A percentile compares a stretch with the other conserved stretches of the same genome.
Evolutionary conservation across 2,888 invertebrate genomes (phyloP).

Genomic region (Drosophila colorata): DNA sequence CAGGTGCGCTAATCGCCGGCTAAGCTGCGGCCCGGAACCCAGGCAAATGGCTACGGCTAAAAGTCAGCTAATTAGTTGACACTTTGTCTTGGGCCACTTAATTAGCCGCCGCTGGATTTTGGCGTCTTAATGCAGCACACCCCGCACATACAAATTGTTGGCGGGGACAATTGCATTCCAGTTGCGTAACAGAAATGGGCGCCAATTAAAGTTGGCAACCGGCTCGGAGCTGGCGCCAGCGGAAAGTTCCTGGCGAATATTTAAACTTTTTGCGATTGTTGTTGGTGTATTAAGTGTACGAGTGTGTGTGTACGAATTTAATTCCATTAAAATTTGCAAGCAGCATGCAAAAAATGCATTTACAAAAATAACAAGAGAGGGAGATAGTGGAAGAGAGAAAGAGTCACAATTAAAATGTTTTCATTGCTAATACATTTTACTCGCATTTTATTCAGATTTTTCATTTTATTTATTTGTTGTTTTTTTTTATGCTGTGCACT

Average conservation of each 20-base stretch:
- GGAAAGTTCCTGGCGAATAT: constrained; percentile 65
- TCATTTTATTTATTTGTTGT: constrained; percentile 24
- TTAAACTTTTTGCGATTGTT: constrained; percentile 67
- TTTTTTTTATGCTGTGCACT: constrained; percentile 34
- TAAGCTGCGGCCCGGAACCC: constrained; percentile 59
- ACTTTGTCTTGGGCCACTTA: constrained; percentile 77
- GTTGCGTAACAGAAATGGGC: constrained; percentile 78
- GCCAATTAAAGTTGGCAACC: constrained; percentile 76
- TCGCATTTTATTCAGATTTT: constrained; percentile 48
- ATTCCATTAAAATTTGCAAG: constrained; percentile 73
- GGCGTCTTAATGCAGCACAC: constrained; percentile 53
- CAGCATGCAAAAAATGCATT: constrained; percentile 63
- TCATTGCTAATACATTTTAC: constrained; percentile 71
- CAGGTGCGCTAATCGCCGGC: constrained; percentile 77
- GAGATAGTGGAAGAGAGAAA: constrained; percentile 8
- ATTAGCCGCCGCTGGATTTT: constrained; percentile 50
- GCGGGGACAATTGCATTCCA: constrained; percentile 78
- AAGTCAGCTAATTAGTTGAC: constrained; percentile 78
- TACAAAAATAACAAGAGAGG: constrained; percentile 45
- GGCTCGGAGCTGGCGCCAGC: constrained; percentile 59
- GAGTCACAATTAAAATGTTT: constrained; percentile 69
- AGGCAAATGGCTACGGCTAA: constrained; percentile 52
- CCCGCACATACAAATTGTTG: constrained; percentile 77
- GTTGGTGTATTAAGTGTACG: constrained; percentile 26
- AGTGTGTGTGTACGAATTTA: constrained; percentile 67